Percentiles rank a stretch among this genome's conserved stretches.
Evolutionary conservation across 64 coral and sea anemone species (phyloP).

Genomic region (Porites australiensis): DNA sequence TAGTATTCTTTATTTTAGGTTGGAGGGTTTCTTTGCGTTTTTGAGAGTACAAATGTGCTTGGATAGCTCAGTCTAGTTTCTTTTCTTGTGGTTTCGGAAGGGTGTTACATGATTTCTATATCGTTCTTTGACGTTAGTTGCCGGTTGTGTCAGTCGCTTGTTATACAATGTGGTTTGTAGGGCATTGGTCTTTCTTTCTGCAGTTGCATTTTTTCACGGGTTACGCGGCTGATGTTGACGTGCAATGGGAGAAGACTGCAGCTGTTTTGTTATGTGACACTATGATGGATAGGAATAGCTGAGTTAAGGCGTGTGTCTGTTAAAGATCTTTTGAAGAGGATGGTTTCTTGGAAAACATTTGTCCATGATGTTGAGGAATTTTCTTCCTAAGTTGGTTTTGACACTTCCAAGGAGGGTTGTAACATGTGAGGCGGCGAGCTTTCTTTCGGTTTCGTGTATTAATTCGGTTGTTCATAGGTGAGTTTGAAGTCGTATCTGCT

Average conservation of each 20-base stretch:
- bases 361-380: too few species aligned
- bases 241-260: neutral
- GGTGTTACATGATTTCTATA: neutral
- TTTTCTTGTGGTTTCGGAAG: neutral
- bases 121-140: too few species aligned
- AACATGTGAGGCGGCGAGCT: too few species aligned
- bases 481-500: too few species aligned
- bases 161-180: neutral
- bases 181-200: neutral
- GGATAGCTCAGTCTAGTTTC: neutral
- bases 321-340: neutral
- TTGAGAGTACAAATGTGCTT: neutral
- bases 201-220: neutral
- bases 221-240: neutral
- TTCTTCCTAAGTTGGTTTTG: too few species aligned
- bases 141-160: neutral
- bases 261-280: neutral
- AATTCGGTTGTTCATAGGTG: too few species aligned
- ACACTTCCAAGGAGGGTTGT: too few species aligned
- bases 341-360: too few species aligned
- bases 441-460: too few species aligned
- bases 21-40: neutral
- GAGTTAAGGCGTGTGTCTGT: neutral
- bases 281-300: neutral
- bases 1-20: neutral